Conservation (phyloP, 1,140 invertebrate genomes). For the Anoplolepis gracilipes region DNA sequence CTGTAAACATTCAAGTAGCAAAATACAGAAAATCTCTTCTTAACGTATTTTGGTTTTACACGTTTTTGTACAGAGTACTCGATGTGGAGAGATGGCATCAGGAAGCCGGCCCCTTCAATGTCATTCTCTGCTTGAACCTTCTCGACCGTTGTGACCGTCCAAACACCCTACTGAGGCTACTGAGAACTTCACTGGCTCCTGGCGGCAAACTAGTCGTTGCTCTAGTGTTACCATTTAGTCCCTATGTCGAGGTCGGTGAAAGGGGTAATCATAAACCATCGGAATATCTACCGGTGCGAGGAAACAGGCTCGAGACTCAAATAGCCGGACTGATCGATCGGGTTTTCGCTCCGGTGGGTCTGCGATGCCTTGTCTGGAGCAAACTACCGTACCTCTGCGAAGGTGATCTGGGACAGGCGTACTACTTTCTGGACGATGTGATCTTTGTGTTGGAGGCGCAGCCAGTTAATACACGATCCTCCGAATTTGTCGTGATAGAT, state of each 20-base stretch:
- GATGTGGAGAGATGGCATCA: conserved; percentile 91
- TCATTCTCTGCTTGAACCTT: conserved; percentile 95
- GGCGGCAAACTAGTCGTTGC: conserved; percentile 92
- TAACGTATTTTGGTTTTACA: neutral
- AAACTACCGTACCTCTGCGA: conserved; percentile 97
- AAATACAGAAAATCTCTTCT: neutral
- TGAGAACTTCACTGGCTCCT: conserved; percentile 88
- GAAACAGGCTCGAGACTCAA: conserved; percentile 92
- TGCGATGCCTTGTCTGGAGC: conserved; percentile 92
- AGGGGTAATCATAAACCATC: conserved; percentile 89
- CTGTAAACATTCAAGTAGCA: conserved; percentile 10
- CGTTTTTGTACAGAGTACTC: conserved; percentile 87
- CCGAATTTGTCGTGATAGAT: conserved; percentile 10
- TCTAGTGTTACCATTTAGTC: conserved; percentile 94
- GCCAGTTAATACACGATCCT: conserved; percentile 62
- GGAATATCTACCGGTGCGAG: conserved; percentile 90
- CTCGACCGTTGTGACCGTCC: conserved; percentile 95
- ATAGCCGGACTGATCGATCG: conserved; percentile 89
- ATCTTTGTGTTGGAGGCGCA: conserved; percentile 90
- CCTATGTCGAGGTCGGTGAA: conserved; percentile 94
- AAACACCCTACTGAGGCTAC: conserved; percentile 89
- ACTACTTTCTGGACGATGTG: conserved; percentile 96
- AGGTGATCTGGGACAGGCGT: conserved; percentile 96
- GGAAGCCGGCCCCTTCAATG: conserved; percentile 88
- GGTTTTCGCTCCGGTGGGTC: conserved; percentile 90